Evolutionary conservation across 2,888 invertebrate species (phyloP), one percentile per base, ranked within the genome.

Genomic region (Lithophane socia): DNA sequence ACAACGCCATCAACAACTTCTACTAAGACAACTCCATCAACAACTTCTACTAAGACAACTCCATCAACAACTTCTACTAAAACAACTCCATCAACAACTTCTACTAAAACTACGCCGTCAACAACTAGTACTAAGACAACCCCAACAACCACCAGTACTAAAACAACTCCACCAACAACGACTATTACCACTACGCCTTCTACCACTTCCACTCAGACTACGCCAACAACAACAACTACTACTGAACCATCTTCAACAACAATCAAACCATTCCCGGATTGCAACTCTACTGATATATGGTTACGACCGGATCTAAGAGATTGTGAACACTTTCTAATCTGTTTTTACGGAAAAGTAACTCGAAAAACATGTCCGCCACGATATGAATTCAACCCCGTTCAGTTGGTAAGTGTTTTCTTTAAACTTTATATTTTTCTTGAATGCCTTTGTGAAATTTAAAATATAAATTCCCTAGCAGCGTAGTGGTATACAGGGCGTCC

Each of bases 301-400:
- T 0, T 52, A 29, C 2, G 1, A 9, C 37, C 68, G 21, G 52
- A 78, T 16, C 5, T 2, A 21, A 24, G 0, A 12, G 60, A 66
- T 37, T 77, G 77, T 24, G 0, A 52, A 67, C 29, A 16, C 29
- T 78, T 78, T 10, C 0, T 44, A 0, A 1, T 78, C 1, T 77
- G 76, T 52, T 0, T 60, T 13, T 78, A 29, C 8, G 76, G 58
- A 60, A 0, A 0, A 0, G 0, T n/a, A 0, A 16, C 10, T 0
- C 44, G 18, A 4, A 29, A 67, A 8, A n/a, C n/a, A 44, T 77
- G 76, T 44, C 76, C 76, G 7, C 58, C 44, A 1, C 8, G 1
- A 13, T 44, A 21, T 16, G 78, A 78, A n/a, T 77, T 77, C 18
- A 77, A n/a, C 12, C n/a, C 5, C 18, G 0, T 37, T 12, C n/a